Evolutionary conservation across 2,888 invertebrate genomes (phyloP).

Genomic region (Melitaea athalia): DNA sequence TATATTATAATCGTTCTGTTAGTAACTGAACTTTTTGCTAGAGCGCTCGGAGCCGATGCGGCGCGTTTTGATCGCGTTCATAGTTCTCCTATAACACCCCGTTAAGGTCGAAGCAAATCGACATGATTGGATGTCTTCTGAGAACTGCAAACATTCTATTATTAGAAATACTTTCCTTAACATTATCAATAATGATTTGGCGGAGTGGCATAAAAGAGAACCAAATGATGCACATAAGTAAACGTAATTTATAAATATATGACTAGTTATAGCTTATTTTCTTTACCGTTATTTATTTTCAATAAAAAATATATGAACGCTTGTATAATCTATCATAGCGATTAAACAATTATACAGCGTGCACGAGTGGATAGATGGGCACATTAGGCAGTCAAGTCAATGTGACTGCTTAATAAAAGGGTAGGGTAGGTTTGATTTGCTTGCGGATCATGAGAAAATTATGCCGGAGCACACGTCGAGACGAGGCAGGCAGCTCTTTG

Average conservation of each 20-base stretch:
- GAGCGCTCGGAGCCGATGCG: slow-evolving; percentile 64
- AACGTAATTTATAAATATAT: no score
- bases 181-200: not conserved
- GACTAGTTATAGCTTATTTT: no score
- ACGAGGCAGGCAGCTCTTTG: slow-evolving; percentile 67
- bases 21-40: slow-evolving; percentile 75
- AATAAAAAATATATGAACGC: slow-evolving; percentile 25
- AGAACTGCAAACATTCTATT: slow-evolving; percentile 26
- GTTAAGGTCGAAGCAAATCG: slow-evolving; percentile 59
- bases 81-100: slow-evolving; percentile 62
- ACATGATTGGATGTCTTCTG: slow-evolving; percentile 56
- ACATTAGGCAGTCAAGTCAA: slow-evolving; percentile 71
- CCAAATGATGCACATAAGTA: no score
- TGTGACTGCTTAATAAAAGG: slow-evolving; percentile 78
- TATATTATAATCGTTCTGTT: slow-evolving; percentile 81
- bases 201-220: no score
- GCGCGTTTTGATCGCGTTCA: slow-evolving; percentile 58
- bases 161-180: slow-evolving; percentile 6
- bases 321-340: slow-evolving; percentile 25
- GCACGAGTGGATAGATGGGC: slow-evolving; percentile 51
- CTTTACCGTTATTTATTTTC: not conserved
- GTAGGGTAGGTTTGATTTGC: slow-evolving; percentile 74
- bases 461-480: slow-evolving; percentile 61
- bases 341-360: slow-evolving; percentile 36
- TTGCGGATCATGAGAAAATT: slow-evolving; percentile 81